Base-by-base conservation (phyloP, 2,888 invertebrate species). In the Automeris io region DNA sequence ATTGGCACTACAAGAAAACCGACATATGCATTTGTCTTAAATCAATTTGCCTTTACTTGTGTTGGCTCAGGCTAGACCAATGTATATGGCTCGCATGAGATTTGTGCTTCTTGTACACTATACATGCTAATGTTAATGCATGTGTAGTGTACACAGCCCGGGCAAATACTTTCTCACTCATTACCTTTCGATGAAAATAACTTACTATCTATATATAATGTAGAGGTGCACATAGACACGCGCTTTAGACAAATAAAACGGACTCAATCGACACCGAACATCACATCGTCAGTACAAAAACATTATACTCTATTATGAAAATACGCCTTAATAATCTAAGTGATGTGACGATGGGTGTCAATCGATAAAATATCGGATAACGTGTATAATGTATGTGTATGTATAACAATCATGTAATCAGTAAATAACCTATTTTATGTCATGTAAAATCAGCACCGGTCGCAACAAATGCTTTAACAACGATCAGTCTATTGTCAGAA, bases 401-500 rank as follows among this genome's bases (percentile, higher is more conserved):
- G 70, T 75, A 76, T 75, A 71, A 66, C 70, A 70, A 71, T 79
- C 75, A 74, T 83, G 79, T 82, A 82, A 81, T 77, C 83, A 81
- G 85, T 86, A 86, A 83, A 85, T 85, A 86, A 82, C 73, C 81
- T 85, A 85, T 81, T 67, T 70, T 67, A 68, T 75, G 70, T 76
- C 66, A 60, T 73, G 66, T 80, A 80, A 82, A 85, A 83, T 73
- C 76, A 86, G 86, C 86, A 86, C 86, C 86, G 82, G 80, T 83
- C 61, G 83, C 82, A 83, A 83, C 82, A 73, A 79, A 83, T 78
- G 83, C 81, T 78, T 72, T 61, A 86, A 83, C 79, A 83, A 83
- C 81, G 59, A 81, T 86, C 85, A 86, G 85, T 86, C 85, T 86
- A 86, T 85, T 85, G 85, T 83, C 76, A 78, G 71, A 82, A 81